Evolutionary conservation across 2,113 vertebrate genomes (phyloP).

Genomic region (Solenodon paradoxus): DNA sequence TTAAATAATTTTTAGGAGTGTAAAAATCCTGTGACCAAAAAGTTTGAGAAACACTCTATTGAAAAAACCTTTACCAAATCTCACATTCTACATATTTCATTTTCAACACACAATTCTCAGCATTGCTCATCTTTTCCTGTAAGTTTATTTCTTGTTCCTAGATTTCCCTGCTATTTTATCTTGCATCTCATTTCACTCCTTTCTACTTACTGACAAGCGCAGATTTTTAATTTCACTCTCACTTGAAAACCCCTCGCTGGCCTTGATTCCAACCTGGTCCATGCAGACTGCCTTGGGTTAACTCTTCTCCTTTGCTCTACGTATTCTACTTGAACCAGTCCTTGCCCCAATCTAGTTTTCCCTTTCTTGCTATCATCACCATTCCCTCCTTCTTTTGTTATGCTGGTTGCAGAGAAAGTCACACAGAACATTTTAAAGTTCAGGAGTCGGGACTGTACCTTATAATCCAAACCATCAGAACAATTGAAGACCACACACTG

Average conservation of each 20-base stretch:
- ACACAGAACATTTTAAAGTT: neutral
- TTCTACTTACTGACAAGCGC: neutral
- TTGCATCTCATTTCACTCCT: neutral
- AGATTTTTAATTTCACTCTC: neutral
- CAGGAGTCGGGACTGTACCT: slow-evolving; percentile 78
- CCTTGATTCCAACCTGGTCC: neutral
- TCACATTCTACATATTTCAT: neutral
- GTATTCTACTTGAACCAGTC: neutral
- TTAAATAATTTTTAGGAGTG: neutral
- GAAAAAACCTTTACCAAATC: neutral
- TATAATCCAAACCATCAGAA: slow-evolving; percentile 93
- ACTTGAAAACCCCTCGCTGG: neutral
- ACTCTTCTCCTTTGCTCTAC: neutral
- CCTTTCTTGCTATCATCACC: neutral
- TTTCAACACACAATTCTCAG: neutral
- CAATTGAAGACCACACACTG: slow-evolving; percentile 95
- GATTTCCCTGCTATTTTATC: neutral
- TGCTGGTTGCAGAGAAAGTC: neutral
- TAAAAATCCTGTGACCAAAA: neutral
- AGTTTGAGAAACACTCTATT: neutral
- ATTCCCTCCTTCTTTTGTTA: neutral
- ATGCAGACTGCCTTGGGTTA: neutral
- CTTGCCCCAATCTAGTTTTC: neutral
- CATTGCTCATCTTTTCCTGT: neutral
- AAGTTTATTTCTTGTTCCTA: neutral